Evolutionary conservation across 2,797 vertebrate genomes (phyloP).

Genomic region (Acipenser ruthenus): DNA sequence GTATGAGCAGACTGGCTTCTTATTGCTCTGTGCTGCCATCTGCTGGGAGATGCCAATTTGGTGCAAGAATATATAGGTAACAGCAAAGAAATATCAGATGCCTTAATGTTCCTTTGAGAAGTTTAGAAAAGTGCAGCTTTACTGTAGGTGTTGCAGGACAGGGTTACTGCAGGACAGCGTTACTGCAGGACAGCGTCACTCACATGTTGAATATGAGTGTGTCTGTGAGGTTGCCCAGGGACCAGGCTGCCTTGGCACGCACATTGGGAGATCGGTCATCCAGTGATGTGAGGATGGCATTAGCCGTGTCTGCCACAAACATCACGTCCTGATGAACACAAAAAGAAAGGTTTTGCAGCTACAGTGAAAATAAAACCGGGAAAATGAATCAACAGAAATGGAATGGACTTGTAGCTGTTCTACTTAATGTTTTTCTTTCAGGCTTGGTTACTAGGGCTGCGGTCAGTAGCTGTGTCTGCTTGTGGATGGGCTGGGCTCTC

Average conservation of each 20-base stretch:
- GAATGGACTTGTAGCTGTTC: not conserved
- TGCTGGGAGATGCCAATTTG: too few species aligned
- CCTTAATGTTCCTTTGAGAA: too few species aligned
- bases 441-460: not conserved
- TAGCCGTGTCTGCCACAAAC: constrained; percentile 93
- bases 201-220: constrained; percentile 90
- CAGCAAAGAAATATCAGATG: too few species aligned
- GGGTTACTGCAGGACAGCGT: not conserved
- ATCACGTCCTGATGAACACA: constrained; percentile 76
- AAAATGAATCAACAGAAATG: not conserved
- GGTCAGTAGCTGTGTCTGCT: constrained; percentile 10
- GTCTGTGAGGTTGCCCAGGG: constrained; percentile 90
- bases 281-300: constrained; percentile 80
- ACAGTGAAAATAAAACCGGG: constrained; percentile 3
- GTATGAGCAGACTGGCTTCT: too few species aligned
- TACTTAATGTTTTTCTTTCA: constrained; percentile 5
- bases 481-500: not conserved
- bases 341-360: not conserved
- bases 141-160: too few species aligned
- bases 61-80: too few species aligned
- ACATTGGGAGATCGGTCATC: constrained; percentile 82
- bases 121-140: too few species aligned
- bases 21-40: too few species aligned
- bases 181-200: constrained; percentile 30
- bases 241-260: constrained; percentile 92